Base-by-base conservation (phyloP, 2,797 vertebrate genomes). In the Scyliorhinus canicula region DNA sequence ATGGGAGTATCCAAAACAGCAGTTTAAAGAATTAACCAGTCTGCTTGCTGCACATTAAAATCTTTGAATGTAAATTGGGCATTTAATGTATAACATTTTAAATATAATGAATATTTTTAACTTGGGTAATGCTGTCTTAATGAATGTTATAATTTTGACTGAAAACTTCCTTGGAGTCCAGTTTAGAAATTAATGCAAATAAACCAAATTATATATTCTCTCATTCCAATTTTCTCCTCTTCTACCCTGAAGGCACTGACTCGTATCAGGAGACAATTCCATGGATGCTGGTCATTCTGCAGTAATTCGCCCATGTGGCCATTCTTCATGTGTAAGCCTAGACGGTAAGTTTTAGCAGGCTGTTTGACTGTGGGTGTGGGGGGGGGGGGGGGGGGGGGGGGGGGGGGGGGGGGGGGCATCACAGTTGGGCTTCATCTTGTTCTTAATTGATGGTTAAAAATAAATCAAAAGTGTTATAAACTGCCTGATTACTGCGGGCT, bases 301-400 rank as follows among this genome's bases (percentile, higher is more conserved):
- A n/a, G 60, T 91, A 44, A 21, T 91, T 65, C 60, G 57, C n/a
- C 88, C 88, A 63, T 26, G 88, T 91, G 60, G 88, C 88, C 60
- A 91, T 91, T 91, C 88, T 26, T 65, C 88, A 65, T 91, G 88
- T 91, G 88, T 91, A 65, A 91, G n/a, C 57, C 60, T 91, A 40
- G 88, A 91, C 21, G 88, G 88, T 91, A 21, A 91, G 88, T 91
- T 91, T 91, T 60, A 31, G 14, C 11, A 88, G 88, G 40, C 24
- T 8, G 44, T 88, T 88, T 40, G 21, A 4, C 6, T 1, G 3
- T 82, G 40, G 77, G 16, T 40, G n/a, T n/a, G n/a, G n/a, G n/a
- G n/a, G n/a, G n/a, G n/a, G n/a, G n/a, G n/a, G n/a, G n/a, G n/a
- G n/a, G n/a, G n/a, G n/a, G n/a, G n/a, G n/a, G n/a, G n/a, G n/a